phyloP scores from a whole-genome alignment of 2,113 vertebrate species.

The Arizona elegans region DNA sequence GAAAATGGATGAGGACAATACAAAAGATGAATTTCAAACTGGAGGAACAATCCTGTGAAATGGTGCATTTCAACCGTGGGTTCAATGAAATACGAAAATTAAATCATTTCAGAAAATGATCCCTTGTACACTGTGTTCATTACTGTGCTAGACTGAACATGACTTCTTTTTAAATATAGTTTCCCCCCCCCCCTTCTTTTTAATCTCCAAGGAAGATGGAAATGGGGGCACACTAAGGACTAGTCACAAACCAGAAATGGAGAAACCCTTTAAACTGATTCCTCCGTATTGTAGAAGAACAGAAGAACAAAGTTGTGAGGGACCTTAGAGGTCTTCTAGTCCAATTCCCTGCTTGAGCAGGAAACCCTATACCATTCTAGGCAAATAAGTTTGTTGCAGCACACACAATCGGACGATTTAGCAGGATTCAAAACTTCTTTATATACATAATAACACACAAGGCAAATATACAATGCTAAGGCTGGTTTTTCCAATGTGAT shows the following conservation, averaged over 20 bases:
- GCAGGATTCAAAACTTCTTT: too few species aligned
- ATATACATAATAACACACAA: too few species aligned
- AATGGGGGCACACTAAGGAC: not conserved
- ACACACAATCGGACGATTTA: too few species aligned
- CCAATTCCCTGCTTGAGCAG: too few species aligned
- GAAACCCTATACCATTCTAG: too few species aligned
- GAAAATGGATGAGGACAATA: constrained; percentile 25
- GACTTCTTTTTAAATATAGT: not conserved
- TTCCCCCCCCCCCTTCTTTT: not conserved
- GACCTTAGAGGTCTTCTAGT: too few species aligned
- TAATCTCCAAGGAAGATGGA: not conserved
- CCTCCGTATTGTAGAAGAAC: not conserved
- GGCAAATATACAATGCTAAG: too few species aligned
- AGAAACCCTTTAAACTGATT: not conserved
- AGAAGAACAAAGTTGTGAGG: not conserved
- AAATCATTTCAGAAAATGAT: constrained; percentile 33
- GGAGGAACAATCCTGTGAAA: constrained; percentile 39
- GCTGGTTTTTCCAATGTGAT: too few species aligned
- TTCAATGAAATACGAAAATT: constrained; percentile 43
- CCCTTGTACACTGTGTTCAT: constrained; percentile 5
- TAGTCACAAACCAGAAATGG: not conserved
- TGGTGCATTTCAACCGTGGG: constrained; percentile 40
- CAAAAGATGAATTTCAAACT: constrained; percentile 20
- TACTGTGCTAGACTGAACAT: not conserved
- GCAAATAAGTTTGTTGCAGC: too few species aligned